Conservation (phyloP, 2,888 invertebrate species). For the Rhopalosiphum nymphaeae region DNA sequence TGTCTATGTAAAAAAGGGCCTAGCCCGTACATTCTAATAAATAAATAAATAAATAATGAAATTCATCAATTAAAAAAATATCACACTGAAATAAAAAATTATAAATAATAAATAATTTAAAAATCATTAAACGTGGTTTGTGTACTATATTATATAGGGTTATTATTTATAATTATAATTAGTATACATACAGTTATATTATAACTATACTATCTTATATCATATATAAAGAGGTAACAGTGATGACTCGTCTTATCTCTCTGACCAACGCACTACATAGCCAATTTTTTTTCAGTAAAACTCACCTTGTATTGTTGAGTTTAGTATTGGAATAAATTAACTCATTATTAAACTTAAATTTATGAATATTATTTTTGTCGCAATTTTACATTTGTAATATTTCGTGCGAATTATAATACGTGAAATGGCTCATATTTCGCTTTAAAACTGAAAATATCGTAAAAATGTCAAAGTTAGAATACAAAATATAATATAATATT, state of each 20-base stretch:
- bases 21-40: background rate
- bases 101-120: background rate
- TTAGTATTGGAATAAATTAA: background rate
- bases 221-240: background rate
- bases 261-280: background rate
- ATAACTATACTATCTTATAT: background rate
- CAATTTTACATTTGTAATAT: background rate
- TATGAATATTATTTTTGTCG: background rate
- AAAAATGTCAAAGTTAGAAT: background rate
- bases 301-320: background rate
- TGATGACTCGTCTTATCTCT: background rate
- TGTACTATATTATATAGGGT: background rate
- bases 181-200: background rate
- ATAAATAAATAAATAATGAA: background rate
- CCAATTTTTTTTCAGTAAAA: background rate
- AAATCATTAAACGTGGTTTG: background rate
- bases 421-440: background rate
- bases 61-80: background rate
- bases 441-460: background rate
- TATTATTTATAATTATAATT: background rate
- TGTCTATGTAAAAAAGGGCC: background rate
- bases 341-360: background rate
- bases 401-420: background rate
- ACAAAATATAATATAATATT: background rate
- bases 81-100: background rate